Percentiles rank a stretch among this genome's conserved stretches.
Evolutionary conservation across 2,113 vertebrate species (phyloP).

Genomic region (Barnardius zonarius): DNA sequence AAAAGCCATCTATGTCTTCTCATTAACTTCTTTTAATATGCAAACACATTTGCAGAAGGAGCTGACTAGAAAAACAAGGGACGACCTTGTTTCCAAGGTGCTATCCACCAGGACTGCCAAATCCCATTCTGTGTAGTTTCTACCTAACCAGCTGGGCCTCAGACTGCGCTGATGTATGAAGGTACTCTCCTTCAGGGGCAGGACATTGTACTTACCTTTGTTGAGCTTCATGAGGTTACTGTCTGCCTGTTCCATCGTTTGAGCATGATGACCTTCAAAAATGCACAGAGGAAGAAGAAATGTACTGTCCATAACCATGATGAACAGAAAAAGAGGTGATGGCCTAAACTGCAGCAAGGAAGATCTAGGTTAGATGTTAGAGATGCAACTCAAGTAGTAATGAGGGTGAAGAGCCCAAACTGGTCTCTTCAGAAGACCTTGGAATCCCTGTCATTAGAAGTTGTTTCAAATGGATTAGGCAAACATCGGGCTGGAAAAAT

Average conservation of each 20-base stretch:
- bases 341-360: not conserved
- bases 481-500: not conserved
- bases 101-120: not conserved
- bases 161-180: not conserved
- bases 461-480: not conserved
- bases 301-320: not conserved
- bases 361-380: not conserved
- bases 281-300: not conserved
- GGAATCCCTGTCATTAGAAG: not conserved
- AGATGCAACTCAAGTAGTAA: not conserved
- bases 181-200: not conserved
- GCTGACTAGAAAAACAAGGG: not conserved
- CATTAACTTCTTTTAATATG: not conserved
- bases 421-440: not conserved
- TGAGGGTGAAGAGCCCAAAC: not conserved
- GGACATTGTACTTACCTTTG: not conserved
- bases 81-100: rapidly evolving
- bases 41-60: not conserved
- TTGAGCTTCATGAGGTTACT: not conserved
- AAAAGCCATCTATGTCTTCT: not conserved
- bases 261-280: not conserved
- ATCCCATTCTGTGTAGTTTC: not conserved
- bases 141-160: not conserved
- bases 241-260: not conserved
- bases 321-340: not conserved